Conservation (phyloP, 2,113 vertebrate genomes). For the Perognathus longimembris region DNA sequence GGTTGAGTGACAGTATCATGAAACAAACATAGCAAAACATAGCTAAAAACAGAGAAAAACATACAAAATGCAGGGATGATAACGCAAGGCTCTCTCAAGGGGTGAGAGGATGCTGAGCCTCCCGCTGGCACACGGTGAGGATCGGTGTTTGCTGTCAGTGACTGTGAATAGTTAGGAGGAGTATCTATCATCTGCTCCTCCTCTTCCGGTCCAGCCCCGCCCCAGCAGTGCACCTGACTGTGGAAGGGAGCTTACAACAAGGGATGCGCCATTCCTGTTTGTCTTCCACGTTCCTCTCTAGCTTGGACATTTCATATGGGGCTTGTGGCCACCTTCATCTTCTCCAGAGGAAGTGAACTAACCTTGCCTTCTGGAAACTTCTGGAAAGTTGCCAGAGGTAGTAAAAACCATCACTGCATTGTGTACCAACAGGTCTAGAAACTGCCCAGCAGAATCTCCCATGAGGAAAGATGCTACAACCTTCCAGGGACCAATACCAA, state of each 20-base stretch:
- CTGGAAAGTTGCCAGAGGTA: neutral
- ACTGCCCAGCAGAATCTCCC: neutral
- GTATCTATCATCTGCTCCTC: neutral
- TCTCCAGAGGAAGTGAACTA: neutral
- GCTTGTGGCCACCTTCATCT: neutral
- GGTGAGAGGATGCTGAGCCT: neutral
- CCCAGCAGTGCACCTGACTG: neutral
- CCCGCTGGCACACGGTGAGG: neutral
- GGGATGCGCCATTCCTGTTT: neutral
- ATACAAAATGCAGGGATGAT: neutral
- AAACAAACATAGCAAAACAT: no score
- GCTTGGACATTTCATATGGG: accelerated
- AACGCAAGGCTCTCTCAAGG: neutral
- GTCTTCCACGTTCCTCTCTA: neutral
- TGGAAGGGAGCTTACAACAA: neutral
- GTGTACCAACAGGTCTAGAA: neutral
- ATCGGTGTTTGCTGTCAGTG: accelerated
- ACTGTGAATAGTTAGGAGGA: neutral
- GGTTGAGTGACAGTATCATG: neutral
- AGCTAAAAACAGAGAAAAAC: neutral
- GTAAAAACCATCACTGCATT: neutral
- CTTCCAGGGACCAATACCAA: neutral
- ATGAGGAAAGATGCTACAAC: neutral
- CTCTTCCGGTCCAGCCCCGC: neutral
- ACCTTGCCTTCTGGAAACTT: neutral